Conservation (phyloP, 2,888 invertebrate species). For the Zygothrica quintamaculata region DNA sequence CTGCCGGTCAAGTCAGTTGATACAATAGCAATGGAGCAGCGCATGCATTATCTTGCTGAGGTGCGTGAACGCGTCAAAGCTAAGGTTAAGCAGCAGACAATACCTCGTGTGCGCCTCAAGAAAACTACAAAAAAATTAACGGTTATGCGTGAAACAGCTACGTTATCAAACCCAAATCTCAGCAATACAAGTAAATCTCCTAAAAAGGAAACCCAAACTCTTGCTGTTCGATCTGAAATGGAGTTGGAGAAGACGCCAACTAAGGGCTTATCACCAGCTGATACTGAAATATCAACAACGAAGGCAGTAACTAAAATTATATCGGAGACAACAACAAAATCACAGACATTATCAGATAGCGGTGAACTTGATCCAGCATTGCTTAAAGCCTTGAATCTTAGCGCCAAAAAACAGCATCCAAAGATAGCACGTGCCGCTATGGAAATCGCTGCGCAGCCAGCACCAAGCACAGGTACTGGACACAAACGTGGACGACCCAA, state of each 20-base stretch:
- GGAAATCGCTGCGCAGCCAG: conserved; percentile 73
- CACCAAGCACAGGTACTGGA: conserved; percentile 31
- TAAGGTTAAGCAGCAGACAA: conserved; percentile 65
- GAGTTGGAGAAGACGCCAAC: no score
- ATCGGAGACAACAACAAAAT: neutral
- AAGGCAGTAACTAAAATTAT: neutral
- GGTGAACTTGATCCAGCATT: conserved; percentile 73
- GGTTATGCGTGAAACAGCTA: conserved; percentile 48
- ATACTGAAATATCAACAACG: no score
- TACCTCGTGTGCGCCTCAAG: conserved; percentile 28
- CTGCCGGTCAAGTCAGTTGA: conserved; percentile 4
- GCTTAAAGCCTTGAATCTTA: conserved; percentile 81
- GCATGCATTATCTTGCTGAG: conserved; percentile 63
- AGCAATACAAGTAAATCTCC: conserved; percentile 15
- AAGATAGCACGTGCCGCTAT: conserved; percentile 56
- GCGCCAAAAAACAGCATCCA: conserved; percentile 74
- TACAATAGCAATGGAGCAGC: conserved; percentile 30
- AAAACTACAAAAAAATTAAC: conserved; percentile 49
- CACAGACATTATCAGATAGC: conserved; percentile 13
- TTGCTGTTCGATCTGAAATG: no score
- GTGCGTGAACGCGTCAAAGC: conserved; percentile 81
- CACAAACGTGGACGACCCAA: conserved; percentile 65
- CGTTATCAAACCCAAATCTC: conserved; percentile 19
- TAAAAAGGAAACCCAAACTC: conserved; percentile 14
- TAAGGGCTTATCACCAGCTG: no score